phyloP scores from a whole-genome alignment of 2,797 vertebrate species.

The Pseudochaenichthys georgianus region DNA sequence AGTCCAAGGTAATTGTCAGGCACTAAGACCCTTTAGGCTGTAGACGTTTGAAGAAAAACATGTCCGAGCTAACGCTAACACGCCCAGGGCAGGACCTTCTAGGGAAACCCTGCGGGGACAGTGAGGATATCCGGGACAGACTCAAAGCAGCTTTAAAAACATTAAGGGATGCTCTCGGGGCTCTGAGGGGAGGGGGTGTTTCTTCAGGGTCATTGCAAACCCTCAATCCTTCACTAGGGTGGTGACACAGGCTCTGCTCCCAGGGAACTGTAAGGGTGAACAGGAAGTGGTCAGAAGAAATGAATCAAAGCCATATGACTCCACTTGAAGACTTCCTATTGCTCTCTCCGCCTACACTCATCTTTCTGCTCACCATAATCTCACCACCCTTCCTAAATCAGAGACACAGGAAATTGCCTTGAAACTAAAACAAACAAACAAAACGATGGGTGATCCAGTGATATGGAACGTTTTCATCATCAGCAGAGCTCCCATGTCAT shows the following conservation, averaged over 20 bases:
- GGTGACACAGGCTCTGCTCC: slow-evolving; percentile 63
- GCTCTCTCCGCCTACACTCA: slow-evolving; percentile 35
- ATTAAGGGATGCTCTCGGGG: slow-evolving; percentile 64
- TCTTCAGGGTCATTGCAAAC: slow-evolving; percentile 67
- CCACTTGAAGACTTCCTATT: slow-evolving; percentile 63
- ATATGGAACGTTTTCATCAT: slow-evolving; percentile 49
- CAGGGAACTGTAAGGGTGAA: slow-evolving; percentile 65
- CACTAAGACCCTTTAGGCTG: slow-evolving; percentile 67
- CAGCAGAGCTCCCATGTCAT: slow-evolving; percentile 25
- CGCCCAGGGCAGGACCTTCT: slow-evolving; percentile 59
- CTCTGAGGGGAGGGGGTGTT: slow-evolving; percentile 54
- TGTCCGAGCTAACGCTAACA: slow-evolving; percentile 62
- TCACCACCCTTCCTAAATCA: slow-evolving; percentile 36
- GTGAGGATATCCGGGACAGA: slow-evolving; percentile 77
- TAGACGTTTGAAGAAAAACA: slow-evolving; percentile 63
- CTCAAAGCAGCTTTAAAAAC: slow-evolving; percentile 83
- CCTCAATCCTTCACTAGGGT: slow-evolving; percentile 54
- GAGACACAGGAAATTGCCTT: slow-evolving; percentile 61
- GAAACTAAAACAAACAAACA: slow-evolving; percentile 60
- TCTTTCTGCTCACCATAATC: slow-evolving; percentile 8
- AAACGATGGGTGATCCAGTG: slow-evolving; percentile 43
- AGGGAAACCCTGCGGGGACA: slow-evolving; percentile 66
- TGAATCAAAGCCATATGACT: slow-evolving; percentile 79
- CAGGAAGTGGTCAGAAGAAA: slow-evolving; percentile 77
- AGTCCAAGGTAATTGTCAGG: slow-evolving; percentile 61